Conservation (phyloP, 2,797 vertebrate genomes). For the Coccyzus lansbergi region DNA sequence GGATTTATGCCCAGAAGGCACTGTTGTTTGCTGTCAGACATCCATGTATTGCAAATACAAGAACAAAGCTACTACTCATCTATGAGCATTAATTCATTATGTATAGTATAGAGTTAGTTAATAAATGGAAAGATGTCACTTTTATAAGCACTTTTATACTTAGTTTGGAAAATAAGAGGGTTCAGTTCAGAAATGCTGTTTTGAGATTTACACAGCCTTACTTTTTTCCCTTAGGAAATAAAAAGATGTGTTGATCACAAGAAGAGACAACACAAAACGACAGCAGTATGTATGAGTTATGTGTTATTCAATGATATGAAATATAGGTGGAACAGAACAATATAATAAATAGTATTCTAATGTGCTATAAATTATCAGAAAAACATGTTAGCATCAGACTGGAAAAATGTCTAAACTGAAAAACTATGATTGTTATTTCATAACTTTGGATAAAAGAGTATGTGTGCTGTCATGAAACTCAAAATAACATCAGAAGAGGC, state of each 20-base stretch:
- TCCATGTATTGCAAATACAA: not conserved
- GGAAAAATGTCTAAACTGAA: not conserved
- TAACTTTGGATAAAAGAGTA: not conserved
- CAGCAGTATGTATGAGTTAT: not conserved
- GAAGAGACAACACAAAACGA: not conserved
- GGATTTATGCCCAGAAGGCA: not conserved
- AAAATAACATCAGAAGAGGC: not conserved
- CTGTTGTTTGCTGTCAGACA: not conserved
- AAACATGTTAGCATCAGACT: not conserved
- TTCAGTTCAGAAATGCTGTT: not conserved
- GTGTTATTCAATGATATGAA: not conserved
- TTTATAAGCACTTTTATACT: not conserved
- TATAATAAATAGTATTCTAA: not conserved
- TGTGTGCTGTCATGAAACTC: not conserved
- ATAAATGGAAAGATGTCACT: not conserved
- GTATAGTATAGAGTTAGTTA: not conserved
- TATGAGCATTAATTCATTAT: not conserved
- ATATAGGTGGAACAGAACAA: not conserved
- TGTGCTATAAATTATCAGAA: not conserved
- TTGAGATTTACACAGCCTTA: not conserved
- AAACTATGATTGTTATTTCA: not conserved
- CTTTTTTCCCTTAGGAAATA: not conserved
- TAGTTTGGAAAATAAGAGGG: not conserved
- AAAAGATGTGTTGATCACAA: not conserved
- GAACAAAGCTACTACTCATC: not conserved